Evolutionary conservation across 2,113 vertebrate genomes (phyloP), one percentile per base, ranked within the genome.

Genomic region (Dasyurus viverrinus): DNA sequence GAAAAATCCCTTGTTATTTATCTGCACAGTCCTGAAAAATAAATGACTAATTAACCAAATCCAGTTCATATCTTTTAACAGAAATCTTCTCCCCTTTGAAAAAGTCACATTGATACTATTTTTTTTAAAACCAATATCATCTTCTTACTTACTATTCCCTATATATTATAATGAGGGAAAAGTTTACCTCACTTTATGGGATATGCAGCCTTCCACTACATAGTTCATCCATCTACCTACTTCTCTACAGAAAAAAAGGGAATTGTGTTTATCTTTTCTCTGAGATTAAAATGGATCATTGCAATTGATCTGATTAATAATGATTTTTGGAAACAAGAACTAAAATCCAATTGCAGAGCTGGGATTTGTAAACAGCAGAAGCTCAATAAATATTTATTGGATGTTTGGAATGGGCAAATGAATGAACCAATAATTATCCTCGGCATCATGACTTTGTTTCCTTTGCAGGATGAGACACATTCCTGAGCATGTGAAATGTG

Each of bases 321-420:
- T 27, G 23, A 42, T 46, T 90, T 68, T 93, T 94, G 53, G 90
- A 57, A 95, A 96, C 84, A n/a, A 91, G 94, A 93, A 95, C 76
- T 89, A 27, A 90, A 95, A 89, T 93, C 95, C 93, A 94, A 84
- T 53, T 23, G 68, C n/a, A 84, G 92, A 96, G 46, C 25, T 60
- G 10, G 27, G 46, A 16, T 26, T 68, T 52, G 76, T 84, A 48
- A 26, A 10, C 2, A 16, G 46, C 10, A 47, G 90, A 94, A 27
- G 68, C n/a, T 84, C 68, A 36, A 54, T 5, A 68, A 84, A n/a
- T 46, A 57, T 55, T 30, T 42, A 42, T 42, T 84, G 68, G 68
- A 42, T 42, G 42, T 42, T 84, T 42, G 16, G 26, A 57, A 89
- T 24, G 26, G 50, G 52, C 22, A 3, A n/a, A 30, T 30, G 10